Conservation (phyloP, 1,140 invertebrate species). For the Antheraea pernyi region DNA sequence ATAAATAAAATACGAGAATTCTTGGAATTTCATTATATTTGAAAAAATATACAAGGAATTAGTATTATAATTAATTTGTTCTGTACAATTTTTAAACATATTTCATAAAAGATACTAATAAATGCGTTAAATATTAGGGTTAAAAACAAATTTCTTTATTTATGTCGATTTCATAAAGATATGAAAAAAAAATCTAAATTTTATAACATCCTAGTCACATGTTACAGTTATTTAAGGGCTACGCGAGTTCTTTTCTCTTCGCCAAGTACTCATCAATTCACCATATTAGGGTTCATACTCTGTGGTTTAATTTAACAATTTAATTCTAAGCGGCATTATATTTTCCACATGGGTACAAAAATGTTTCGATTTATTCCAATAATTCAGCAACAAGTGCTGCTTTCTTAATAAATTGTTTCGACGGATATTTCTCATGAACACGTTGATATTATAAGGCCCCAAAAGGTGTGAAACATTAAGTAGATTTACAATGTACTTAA, state of each 20-base stretch:
- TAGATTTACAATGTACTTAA: not conserved
- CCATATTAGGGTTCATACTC: too few relatives aligned
- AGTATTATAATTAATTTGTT: constrained; percentile 58
- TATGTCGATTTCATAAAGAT: too few relatives aligned
- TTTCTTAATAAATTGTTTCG: not conserved
- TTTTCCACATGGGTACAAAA: too few relatives aligned
- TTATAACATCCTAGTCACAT: too few relatives aligned
- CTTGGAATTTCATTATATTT: constrained; percentile 67
- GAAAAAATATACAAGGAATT: constrained; percentile 72
- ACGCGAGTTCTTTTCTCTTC: too few relatives aligned
- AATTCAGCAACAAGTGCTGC: too few relatives aligned
- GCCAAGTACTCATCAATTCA: too few relatives aligned
- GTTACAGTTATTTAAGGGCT: too few relatives aligned
- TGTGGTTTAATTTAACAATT: too few relatives aligned
- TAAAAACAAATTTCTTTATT: constrained; percentile 23
- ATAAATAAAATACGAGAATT: constrained; percentile 12
- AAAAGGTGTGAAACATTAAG: not conserved
- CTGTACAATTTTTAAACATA: constrained; percentile 65
- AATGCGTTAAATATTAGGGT: constrained; percentile 55
- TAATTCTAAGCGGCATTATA: too few relatives aligned
- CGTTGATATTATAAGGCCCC: not conserved
- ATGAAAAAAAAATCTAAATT: too few relatives aligned
- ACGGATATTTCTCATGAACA: constrained; percentile 1
- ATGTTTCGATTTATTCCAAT: too few relatives aligned
- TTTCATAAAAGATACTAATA: constrained; percentile 54